phyloP scores from a whole-genome alignment of 2,797 vertebrate genomes.

The Neolamprologus multifasciatus region DNA sequence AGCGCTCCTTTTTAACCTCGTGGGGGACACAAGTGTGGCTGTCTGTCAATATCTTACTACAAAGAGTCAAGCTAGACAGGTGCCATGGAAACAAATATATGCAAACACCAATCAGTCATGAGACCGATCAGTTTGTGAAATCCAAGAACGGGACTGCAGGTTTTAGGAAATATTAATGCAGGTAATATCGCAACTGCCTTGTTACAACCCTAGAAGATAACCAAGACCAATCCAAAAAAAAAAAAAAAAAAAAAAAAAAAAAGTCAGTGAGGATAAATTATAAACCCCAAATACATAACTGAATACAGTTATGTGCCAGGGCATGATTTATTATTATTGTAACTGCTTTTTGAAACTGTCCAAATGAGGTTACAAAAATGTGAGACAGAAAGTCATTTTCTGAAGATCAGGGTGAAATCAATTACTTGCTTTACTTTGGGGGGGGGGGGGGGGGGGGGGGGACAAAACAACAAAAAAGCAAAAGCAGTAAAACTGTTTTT shows the following conservation, averaged over 20 bases:
- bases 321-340: neutral
- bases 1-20: constrained; percentile 24
- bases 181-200: neutral
- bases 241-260: neutral
- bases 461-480: fast-evolving
- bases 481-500: neutral
- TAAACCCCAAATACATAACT: no score
- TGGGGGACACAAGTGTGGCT: neutral
- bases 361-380: neutral
- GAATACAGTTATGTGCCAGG: neutral
- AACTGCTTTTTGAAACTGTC: neutral
- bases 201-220: neutral
- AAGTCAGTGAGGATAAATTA: no score
- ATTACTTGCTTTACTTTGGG: neutral
- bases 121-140: neutral
- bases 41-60: constrained; percentile 33
- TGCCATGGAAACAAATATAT: constrained; percentile 32
- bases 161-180: neutral
- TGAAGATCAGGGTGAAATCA: neutral
- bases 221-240: neutral
- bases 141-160: neutral
- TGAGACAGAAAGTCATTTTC: neutral
- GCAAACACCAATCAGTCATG: neutral
- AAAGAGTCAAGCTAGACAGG: constrained; percentile 7
- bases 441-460: no score